These are phyloP conservation scores for Laticauda colubrina DNA, from an alignment of 2,113 vertebrate species.

Conservation along the genomic window DNA sequence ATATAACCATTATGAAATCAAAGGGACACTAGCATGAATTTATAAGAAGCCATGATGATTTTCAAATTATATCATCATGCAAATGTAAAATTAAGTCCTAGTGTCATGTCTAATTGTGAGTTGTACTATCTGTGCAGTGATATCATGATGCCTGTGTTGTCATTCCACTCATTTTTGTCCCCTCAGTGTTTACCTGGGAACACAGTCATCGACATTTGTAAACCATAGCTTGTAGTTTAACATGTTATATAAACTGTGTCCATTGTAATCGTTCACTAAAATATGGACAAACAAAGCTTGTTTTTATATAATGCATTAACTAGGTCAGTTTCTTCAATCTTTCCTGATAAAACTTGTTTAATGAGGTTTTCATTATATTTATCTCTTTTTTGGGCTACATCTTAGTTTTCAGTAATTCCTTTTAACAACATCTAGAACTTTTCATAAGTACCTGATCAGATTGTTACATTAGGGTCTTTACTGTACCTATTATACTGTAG, in stretches of 20 bases:
- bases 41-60: neutral
- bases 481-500: neutral
- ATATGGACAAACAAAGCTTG: neutral
- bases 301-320: neutral
- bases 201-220: neutral
- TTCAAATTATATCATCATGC: neutral
- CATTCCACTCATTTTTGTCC: neutral
- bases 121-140: neutral
- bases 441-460: neutral
- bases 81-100: neutral
- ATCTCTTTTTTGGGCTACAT: neutral
- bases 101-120: neutral
- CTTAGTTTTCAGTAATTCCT: neutral
- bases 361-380: neutral
- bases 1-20: conserved; percentile 12
- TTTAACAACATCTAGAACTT: neutral
- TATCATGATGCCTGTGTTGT: neutral
- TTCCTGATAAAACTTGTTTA: neutral
- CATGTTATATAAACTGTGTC: neutral
- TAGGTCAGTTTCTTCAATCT: neutral
- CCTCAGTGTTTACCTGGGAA: neutral
- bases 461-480: neutral
- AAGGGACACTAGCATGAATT: neutral
- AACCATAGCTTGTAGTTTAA: neutral
- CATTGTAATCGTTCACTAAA: neutral